phyloP scores from a whole-genome alignment of 2,113 vertebrate species.

The Chamaea fasciata region DNA sequence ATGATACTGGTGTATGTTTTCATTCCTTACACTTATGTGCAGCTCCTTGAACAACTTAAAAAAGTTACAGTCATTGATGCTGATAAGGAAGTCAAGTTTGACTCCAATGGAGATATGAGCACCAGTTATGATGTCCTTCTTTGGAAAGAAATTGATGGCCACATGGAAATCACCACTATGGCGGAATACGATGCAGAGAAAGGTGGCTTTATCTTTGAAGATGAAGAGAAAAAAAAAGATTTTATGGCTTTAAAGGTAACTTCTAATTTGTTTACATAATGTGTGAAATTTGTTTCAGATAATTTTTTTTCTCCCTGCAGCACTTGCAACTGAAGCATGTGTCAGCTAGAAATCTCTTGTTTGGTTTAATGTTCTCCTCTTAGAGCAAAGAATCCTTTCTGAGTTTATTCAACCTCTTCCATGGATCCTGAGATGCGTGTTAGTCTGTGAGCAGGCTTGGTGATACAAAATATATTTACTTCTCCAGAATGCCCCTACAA shows the following conservation, averaged over 20 bases:
- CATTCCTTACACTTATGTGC: neutral
- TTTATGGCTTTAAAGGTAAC: constrained; percentile 74
- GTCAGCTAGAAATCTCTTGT: neutral
- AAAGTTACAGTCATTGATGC: constrained; percentile 59
- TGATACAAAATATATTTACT: neutral
- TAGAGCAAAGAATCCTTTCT: neutral
- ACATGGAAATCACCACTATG: constrained; percentile 63
- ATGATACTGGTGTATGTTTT: neutral
- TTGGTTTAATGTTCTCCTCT: neutral
- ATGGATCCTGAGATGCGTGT: neutral
- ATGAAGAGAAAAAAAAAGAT: constrained; percentile 51
- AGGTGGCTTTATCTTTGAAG: constrained; percentile 63
- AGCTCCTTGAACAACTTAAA: constrained; percentile 78
- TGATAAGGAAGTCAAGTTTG: constrained; percentile 72
- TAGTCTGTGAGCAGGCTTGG: neutral
- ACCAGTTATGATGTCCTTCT: constrained; percentile 78
- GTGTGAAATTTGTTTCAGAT: neutral
- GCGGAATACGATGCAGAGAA: constrained; percentile 76
- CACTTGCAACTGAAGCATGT: neutral
- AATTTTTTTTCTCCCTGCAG: neutral
- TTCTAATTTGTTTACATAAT: neutral
- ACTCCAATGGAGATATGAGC: constrained; percentile 77
- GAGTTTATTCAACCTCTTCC: neutral
- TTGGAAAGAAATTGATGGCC: constrained; percentile 73
- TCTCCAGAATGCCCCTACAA: neutral